Evolutionary conservation across 2,888 invertebrate genomes (phyloP).

Genomic region (Atrina japonica): DNA sequence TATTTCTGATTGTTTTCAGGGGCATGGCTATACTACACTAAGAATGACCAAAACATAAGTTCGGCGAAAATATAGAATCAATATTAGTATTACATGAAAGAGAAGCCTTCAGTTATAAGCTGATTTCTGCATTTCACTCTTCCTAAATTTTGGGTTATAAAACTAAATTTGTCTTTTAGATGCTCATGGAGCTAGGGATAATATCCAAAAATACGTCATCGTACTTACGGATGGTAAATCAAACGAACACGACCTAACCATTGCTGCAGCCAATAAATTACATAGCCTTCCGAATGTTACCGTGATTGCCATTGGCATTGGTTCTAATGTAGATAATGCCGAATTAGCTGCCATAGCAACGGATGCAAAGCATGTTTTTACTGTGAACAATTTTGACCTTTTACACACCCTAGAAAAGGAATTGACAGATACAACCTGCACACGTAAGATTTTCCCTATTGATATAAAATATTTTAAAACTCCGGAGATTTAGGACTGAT

Average conservation of each 20-base stretch:
- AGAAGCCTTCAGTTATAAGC: too few relatives aligned
- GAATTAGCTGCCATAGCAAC: conserved; percentile 63
- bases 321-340: conserved; percentile 52
- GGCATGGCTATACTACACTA: too few relatives aligned
- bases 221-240: conserved; percentile 57
- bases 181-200: conserved; percentile 44
- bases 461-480: not conserved
- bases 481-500: not conserved
- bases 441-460: conserved; percentile 29
- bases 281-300: conserved; percentile 47
- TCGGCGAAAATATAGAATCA: too few relatives aligned
- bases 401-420: conserved; percentile 58
- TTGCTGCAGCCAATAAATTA: conserved; percentile 30
- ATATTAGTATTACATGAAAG: too few relatives aligned
- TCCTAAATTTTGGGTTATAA: too few relatives aligned
- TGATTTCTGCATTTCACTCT: too few relatives aligned
- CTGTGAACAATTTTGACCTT: conserved; percentile 56
- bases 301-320: conserved; percentile 69
- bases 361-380: conserved; percentile 52
- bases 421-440: conserved; percentile 52
- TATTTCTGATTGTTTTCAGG: too few relatives aligned
- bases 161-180: too few relatives aligned
- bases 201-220: conserved; percentile 51
- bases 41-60: too few relatives aligned
- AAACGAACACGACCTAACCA: conserved; percentile 38